Percentiles rank a stretch among this genome's conserved stretches.
Conservation (phyloP, 2,113 vertebrate species). For the Rhinoderma darwinii region DNA sequence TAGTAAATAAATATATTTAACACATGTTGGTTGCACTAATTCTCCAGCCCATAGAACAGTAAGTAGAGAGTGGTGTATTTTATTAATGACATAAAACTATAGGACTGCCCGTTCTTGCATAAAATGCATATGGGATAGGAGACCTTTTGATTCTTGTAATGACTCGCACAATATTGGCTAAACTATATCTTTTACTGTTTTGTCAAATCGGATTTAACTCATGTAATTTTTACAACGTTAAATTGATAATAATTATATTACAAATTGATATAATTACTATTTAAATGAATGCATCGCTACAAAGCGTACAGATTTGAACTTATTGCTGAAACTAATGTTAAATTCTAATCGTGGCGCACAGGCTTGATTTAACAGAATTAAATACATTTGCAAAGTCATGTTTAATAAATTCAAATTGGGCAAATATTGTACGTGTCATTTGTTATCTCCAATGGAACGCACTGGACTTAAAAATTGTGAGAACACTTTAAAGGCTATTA, state of each 20-base stretch:
- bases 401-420: not conserved
- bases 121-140: not conserved
- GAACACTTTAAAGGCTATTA: not conserved
- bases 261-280: constrained; percentile 17
- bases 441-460: not conserved
- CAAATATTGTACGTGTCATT: constrained; percentile 26
- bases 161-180: constrained; percentile 23
- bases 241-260: constrained; percentile 48
- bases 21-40: not conserved
- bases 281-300: constrained; percentile 19
- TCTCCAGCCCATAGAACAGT: not conserved
- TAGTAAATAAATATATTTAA: not conserved
- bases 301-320: constrained; percentile 44
- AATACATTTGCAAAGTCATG: constrained; percentile 5
- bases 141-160: constrained; percentile 40
- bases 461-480: not conserved
- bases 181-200: not conserved
- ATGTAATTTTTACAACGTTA: not conserved
- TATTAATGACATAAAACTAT: constrained; percentile 24
- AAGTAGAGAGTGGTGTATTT: not conserved
- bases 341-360: not conserved
- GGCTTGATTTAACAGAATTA: constrained; percentile 41
- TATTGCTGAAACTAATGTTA: constrained; percentile 37
- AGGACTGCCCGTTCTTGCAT: constrained; percentile 8
- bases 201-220: constrained; percentile 31